Evolutionary conservation across 2,888 invertebrate species (phyloP), one percentile per base, ranked within the genome.

Genomic region (Caenorhabditis auriculariae): DNA sequence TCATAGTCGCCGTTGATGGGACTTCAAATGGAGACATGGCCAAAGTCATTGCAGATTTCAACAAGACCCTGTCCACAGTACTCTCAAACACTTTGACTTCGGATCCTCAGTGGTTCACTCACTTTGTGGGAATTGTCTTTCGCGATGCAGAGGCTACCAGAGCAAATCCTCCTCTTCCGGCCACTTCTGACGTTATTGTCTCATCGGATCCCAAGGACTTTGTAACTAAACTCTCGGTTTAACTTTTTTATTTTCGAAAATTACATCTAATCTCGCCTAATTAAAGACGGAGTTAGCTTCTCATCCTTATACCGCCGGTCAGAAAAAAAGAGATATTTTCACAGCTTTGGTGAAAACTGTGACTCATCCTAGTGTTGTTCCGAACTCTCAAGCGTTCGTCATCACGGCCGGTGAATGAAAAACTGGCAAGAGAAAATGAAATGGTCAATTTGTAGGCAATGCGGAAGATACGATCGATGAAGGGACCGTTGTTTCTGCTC

Each of bases 1-100:
- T 74, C 37, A 47, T 70, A 23, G 41, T 74, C 9, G 62, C 63
- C 1, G 15, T 74, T 2, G 74, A 74, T 52, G 74, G 73, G 44
- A 57, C 64, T 15, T 47, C 37, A 19, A 66, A 54, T 21, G 70
- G 56, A 42, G 48, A 39, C 19, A 69, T 71, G 66, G 62, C 45
- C 27, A 32, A 42, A 17, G 60, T 71, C 9, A 49, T 66, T 28
- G 52, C 42, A 7, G 59, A 65, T 26, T 17, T 68, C 44, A 47
- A 54, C 7, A 19, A 35, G 3, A 68, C 60, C 4, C n/a, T 65
- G 6, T 54, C 49, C 23, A 27, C 47, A 6, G 54, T 68, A 19
- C 5, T 48, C 17, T 46, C 28, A n/a, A 44, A 12, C n/a, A 46
- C 26, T 7, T 53, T 29, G 46, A 29, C n/a, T n/a, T n/a, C n/a